Conservation (phyloP, 1,140 invertebrate species). For the Zaprionus gabonicus region DNA sequence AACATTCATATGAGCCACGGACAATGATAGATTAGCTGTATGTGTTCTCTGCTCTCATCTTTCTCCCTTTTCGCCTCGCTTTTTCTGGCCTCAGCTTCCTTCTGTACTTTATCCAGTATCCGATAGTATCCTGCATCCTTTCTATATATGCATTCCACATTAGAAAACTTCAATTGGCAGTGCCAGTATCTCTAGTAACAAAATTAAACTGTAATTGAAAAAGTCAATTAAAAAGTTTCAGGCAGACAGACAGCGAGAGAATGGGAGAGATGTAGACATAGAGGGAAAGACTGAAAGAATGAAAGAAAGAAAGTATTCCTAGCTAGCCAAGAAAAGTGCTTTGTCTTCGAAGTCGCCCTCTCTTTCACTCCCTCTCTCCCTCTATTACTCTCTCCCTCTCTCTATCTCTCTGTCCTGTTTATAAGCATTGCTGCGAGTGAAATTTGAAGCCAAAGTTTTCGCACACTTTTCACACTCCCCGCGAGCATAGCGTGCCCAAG, state of each 20-base stretch:
- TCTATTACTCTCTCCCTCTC: neutral
- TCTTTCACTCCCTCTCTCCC: neutral
- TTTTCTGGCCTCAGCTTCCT: neutral
- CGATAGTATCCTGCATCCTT: neutral
- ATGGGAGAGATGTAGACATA: conserved; percentile 8
- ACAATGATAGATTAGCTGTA: conserved; percentile 76
- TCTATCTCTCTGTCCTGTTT: neutral
- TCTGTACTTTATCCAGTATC: neutral
- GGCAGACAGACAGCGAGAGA: conserved; percentile 13
- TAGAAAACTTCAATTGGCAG: conserved; percentile 76
- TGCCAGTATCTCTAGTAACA: conserved; percentile 75
- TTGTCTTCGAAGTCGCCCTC: conserved; percentile 1
- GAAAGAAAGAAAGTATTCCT: conserved; percentile 2
- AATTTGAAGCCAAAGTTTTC: conserved; percentile 18
- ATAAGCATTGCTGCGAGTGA: conserved; percentile 5
- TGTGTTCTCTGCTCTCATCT: conserved; percentile 17
- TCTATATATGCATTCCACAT: conserved; percentile 30
- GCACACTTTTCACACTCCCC: conserved; percentile 12
- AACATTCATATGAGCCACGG: conserved; percentile 33
- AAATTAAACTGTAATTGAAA: conserved; percentile 83
- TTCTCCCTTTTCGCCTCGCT: neutral
- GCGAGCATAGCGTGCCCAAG: conserved; percentile 10
- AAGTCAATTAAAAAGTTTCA: conserved; percentile 82
- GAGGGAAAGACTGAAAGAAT: neutral
- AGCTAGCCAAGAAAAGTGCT: conserved; percentile 6